A percentile compares a stretch with the other conserved stretches of the same genome.
Evolutionary conservation across 2,113 vertebrate species (phyloP).

Genomic region (Rhineura floridana): DNA sequence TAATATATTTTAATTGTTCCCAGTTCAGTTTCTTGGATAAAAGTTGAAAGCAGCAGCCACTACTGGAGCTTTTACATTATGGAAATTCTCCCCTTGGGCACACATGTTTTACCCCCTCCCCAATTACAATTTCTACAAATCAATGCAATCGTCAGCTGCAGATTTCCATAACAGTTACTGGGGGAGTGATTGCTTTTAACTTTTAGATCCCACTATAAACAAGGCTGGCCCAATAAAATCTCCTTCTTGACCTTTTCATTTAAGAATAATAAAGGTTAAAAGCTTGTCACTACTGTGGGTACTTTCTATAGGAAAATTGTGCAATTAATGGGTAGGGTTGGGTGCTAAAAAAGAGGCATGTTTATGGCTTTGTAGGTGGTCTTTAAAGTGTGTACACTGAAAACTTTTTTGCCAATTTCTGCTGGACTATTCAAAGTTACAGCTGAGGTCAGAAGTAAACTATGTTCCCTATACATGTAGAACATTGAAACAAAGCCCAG

Average conservation of each 20-base stretch:
- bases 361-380: not conserved
- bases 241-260: slow-evolving; percentile 14
- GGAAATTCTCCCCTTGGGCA: not conserved
- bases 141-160: slow-evolving; percentile 24
- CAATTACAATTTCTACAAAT: slow-evolving; percentile 38
- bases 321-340: not conserved
- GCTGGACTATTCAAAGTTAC: not conserved
- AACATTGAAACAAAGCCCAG: not conserved
- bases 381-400: not conserved
- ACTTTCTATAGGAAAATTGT: not conserved
- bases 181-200: slow-evolving; percentile 25
- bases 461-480: not conserved
- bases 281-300: not conserved
- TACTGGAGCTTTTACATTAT: slow-evolving; percentile 30
- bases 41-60: slow-evolving; percentile 49
- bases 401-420: not conserved
- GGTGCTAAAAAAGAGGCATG: not conserved
- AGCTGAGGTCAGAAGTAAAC: not conserved
- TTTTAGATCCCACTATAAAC: slow-evolving; percentile 34
- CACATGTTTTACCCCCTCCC: not conserved
- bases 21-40: slow-evolving; percentile 33
- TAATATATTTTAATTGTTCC: slow-evolving; percentile 40
- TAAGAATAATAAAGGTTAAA: slow-evolving; percentile 33
- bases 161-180: slow-evolving; percentile 15
- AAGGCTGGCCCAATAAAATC: slow-evolving; percentile 19